A percentile compares a stretch with the other conserved stretches of the same genome.
These are phyloP conservation scores for Phallusia fumigata DNA, from an alignment of 23 tunicate genomes.

Conservation along the genomic window DNA sequence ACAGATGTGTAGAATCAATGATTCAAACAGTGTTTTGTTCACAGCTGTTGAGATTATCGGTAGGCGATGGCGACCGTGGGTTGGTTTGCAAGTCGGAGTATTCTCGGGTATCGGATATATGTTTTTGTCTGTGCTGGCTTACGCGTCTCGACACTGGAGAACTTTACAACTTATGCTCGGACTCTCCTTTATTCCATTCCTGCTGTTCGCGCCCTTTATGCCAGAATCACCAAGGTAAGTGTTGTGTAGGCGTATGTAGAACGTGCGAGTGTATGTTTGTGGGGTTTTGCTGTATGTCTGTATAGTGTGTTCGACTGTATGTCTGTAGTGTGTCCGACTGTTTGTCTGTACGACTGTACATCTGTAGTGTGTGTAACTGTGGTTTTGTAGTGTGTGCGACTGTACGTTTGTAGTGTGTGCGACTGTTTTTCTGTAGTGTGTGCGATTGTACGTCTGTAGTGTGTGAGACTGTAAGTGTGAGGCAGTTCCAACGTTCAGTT, in stretches of 20 bases:
- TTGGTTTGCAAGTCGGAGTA: slow-evolving; percentile 62
- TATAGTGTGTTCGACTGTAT: neutral
- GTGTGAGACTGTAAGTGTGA: neutral
- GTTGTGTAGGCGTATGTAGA: neutral
- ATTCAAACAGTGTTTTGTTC: too few species aligned
- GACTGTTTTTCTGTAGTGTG: neutral
- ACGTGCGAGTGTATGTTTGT: neutral
- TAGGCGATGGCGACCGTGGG: slow-evolving; percentile 30
- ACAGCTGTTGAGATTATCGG: slow-evolving; percentile 67
- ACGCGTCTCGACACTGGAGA: slow-evolving; percentile 52
- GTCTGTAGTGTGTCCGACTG: neutral
- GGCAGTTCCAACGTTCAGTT: too few species aligned
- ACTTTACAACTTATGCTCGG: slow-evolving; percentile 51
- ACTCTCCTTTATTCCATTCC: slow-evolving; percentile 46
- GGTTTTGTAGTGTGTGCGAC: neutral
- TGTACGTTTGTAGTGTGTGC: neutral
- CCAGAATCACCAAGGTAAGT: slow-evolving; percentile 80
- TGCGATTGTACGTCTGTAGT: neutral
- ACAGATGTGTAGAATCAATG: neutral
- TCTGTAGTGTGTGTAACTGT: neutral
- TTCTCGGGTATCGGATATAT: slow-evolving; percentile 69
- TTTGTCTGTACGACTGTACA: neutral
- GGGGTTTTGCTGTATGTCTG: too few species aligned
- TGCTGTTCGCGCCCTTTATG: slow-evolving; percentile 40
- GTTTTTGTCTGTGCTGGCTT: slow-evolving; percentile 42